Evolutionary conservation across 2,888 invertebrate genomes (phyloP), one percentile per base, ranked within the genome.

Genomic region (Oxyteleia sp.): DNA sequence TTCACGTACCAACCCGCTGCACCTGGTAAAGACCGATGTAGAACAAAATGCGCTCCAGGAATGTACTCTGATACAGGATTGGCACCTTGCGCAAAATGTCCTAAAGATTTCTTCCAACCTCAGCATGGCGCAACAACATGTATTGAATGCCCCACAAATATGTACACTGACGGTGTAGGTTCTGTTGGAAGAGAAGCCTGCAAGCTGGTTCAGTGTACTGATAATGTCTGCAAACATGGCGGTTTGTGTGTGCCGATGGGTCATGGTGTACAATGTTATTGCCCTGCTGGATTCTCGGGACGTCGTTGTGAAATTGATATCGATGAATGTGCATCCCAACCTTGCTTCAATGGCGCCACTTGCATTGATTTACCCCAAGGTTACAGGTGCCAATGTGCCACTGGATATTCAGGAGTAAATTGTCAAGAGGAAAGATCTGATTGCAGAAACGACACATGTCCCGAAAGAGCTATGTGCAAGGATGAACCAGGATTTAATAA

Each of bases 401-500:
- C 96, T 4, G 98, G 98, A 47, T 98, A 98, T 89, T 96, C 96
- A 7, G 98, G 98, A n/a, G 95, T 98, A 35, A 98, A 98, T 91
- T 99, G 99, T 91, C 98, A 99, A 94, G 97, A 98, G 91, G 98
- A 98, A 93, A 95, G 96, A 88, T 96, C 97, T 13, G 98, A 99
- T 89, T 99, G 98, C 91, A 94, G 95, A 87, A 97, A 96, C 90
- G 97, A 97, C 83, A 98, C 99, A 0, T 99, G 99, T 89, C 98
- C 98, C 0, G 98, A 98, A 91, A 95, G 98, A 89, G 99, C 99
- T 2, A 98, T 98, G 97, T 99, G 99, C 93, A 98, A 99, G 94
- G 98, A 99, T 93, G 97, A 97, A 93, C 98, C 97, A 16, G 98
- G 97, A 78, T 96, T 95, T 87, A 97, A 97, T 88, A 98, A 98